These are phyloP conservation scores for Columba livia DNA, from an alignment of 2,113 vertebrate species.

Conservation along the genomic window DNA sequence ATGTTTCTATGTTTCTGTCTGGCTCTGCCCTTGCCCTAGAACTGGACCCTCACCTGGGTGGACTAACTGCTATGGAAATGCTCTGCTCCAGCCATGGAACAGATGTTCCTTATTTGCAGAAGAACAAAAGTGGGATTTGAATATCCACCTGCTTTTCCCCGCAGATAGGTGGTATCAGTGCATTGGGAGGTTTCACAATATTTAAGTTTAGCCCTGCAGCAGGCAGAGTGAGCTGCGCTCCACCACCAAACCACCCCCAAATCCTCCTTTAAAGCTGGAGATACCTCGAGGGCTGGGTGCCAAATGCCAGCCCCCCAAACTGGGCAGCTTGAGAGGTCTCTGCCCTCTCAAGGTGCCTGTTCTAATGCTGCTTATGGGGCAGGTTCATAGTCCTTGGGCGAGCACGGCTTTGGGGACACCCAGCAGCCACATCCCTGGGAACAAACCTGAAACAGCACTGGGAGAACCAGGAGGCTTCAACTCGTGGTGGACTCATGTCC, in stretches of 20 bases:
- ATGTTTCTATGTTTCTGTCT: not conserved
- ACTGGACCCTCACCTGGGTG: not conserved
- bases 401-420: too few species aligned
- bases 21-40: not conserved
- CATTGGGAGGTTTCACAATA: not conserved
- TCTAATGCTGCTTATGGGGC: too few species aligned
- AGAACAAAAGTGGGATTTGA: not conserved
- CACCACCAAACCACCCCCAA: not conserved
- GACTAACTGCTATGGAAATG: not conserved
- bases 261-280: not conserved
- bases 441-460: too few species aligned
- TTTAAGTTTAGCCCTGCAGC: accelerated
- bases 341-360: too few species aligned
- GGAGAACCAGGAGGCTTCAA: not conserved
- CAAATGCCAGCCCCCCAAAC: not conserved
- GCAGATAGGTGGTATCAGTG: not conserved
- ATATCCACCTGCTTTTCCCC: not conserved
- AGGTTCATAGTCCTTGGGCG: too few species aligned
- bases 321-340: not conserved
- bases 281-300: not conserved
- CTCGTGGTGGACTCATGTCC: not conserved
- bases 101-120: not conserved
- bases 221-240: not conserved
- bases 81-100: not conserved
- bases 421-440: too few species aligned